Evolutionary conservation across 2,797 vertebrate species (phyloP), one percentile per base, ranked within the genome.

Genomic region (Notolabrus celidotus): DNA sequence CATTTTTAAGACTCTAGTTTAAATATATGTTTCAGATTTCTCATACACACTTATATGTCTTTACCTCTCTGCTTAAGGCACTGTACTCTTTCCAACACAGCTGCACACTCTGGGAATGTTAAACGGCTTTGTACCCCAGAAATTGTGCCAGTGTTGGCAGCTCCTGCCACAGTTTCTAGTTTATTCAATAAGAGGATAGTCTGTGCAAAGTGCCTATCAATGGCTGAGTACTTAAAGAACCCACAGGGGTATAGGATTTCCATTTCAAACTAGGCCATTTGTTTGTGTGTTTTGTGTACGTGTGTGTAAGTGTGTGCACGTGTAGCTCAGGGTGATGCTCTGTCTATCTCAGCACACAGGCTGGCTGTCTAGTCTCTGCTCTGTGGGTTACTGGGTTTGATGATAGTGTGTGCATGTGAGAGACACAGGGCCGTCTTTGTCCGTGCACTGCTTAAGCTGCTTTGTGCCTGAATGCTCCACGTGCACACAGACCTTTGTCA

Each of bases 381-480:
- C 50, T 79, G 80, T 86, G 82, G 82, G 45, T 46, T 46, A 46
- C 45, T 46, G 45, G 45, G 78, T 82, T 83, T 82, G 77, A 87
- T 80, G 61, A 77, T 78, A 56, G 81, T 76, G 83, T 42, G 34
- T 77, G 74, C 61, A 73, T 73, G 59, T 54, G 71, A 74, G 68
- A 57, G 69, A 91, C 76, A 92, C 80, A 82, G 57, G 59, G 74
- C 69, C 39, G 61, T 86, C 87, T 91, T 89, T 93, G 89, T 90
- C 29, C 31, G 23, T 41, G 60, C 52, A 33, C 74, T 68, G 75
- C 70, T 79, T 73, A 75, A 80, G 74, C 83, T 66, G 62, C 75
- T 88, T 87, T 86, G 84, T 86, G 85, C 77, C 78, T 55, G 80
- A 91, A 71, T 46, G 79, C 76, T 85, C 77, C 77, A 79, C 79